phyloP scores from a whole-genome alignment of 92 coral and sea anemone genomes.

The Virgularia gustaviana region DNA sequence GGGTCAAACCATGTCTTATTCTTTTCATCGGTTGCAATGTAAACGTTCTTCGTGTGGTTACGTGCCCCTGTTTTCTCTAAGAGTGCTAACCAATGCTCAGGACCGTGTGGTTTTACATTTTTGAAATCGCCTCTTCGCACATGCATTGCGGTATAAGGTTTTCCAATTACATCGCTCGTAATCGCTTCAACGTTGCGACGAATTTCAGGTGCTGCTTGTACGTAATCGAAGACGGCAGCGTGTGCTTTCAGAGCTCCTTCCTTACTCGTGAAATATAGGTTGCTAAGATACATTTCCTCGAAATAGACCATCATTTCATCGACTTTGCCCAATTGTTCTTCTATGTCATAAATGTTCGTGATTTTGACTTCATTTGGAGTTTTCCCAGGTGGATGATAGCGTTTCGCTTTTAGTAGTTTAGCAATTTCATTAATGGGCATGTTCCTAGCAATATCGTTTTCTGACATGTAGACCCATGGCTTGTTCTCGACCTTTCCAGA shows the following conservation, averaged over 20 bases:
- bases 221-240: slow-evolving; percentile 59
- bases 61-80: slow-evolving; percentile 49
- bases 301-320: slow-evolving; percentile 72
- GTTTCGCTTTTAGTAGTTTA: not conserved
- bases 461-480: slow-evolving; percentile 70
- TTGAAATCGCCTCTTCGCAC: slow-evolving; percentile 84
- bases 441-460: slow-evolving; percentile 21
- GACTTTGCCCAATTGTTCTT: slow-evolving; percentile 54
- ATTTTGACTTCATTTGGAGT: slow-evolving; percentile 3
- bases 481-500: slow-evolving; percentile 80
- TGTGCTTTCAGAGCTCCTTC: slow-evolving; percentile 70
- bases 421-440: not conserved
- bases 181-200: slow-evolving; percentile 46
- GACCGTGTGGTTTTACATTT: slow-evolving; percentile 48
- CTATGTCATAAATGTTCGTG: not conserved
- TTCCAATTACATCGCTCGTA: slow-evolving; percentile 39
- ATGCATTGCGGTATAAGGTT: slow-evolving; percentile 77
- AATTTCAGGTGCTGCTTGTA: slow-evolving; percentile 66
- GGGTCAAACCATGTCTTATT: slow-evolving; percentile 81
- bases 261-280: slow-evolving; percentile 57
- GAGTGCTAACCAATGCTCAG: slow-evolving; percentile 60
- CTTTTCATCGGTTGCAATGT: slow-evolving; percentile 86
- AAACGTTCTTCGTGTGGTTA: slow-evolving; percentile 59
- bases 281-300: slow-evolving; percentile 70
- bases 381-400: not conserved